Evolutionary conservation across 1,140 invertebrate genomes (phyloP).

Genomic region (Phymorhynchus buccinoides): DNA sequence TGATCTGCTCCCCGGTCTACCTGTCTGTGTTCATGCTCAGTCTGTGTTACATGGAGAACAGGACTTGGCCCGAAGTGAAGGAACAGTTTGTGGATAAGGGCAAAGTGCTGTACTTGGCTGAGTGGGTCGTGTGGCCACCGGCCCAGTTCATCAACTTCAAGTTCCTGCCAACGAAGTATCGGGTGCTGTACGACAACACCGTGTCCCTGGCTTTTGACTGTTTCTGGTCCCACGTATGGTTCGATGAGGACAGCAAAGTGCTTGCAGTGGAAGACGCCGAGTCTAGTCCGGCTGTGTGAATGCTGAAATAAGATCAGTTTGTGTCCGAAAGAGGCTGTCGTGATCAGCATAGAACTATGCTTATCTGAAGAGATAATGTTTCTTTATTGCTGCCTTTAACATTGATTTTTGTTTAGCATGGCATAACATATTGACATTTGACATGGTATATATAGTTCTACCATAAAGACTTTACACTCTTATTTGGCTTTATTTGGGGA

Average conservation of each 20-base stretch:
- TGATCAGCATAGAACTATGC: no score
- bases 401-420: no score
- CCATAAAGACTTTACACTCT: no score
- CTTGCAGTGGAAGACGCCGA: not conserved
- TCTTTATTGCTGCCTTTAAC: no score
- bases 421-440: no score
- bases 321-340: no score
- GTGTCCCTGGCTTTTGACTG: conserved; percentile 92
- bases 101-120: conserved; percentile 83
- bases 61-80: conserved; percentile 74
- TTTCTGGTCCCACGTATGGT: conserved; percentile 92
- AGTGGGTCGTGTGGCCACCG: conserved; percentile 87
- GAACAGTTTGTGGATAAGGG: conserved; percentile 86
- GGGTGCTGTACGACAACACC: conserved; percentile 92
- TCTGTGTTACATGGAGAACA: conserved; percentile 82
- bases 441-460: no score
- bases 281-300: no score
- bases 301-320: no score
- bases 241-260: conserved; percentile 43
- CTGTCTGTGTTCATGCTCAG: conserved; percentile 87
- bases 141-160: conserved; percentile 91
- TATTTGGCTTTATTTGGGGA: no score
- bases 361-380: no score
- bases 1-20: conserved; percentile 88
- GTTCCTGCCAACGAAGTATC: conserved; percentile 85